A percentile compares a stretch with the other conserved stretches of the same genome.
Evolutionary conservation across 1,140 invertebrate genomes (phyloP).

Genomic region (Nymphalis io): DNA sequence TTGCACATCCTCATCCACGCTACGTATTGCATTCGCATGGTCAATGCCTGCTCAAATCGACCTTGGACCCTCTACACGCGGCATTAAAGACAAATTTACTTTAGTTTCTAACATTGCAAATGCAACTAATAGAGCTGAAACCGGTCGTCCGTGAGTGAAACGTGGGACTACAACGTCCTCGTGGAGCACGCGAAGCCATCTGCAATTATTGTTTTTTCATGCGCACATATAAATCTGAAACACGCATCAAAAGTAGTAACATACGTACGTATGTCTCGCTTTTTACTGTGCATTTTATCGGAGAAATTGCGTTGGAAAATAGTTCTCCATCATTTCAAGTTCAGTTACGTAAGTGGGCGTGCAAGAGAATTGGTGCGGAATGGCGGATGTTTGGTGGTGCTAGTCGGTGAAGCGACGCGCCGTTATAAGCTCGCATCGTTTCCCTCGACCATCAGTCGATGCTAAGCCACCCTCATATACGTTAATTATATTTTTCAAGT

Average conservation of each 20-base stretch:
- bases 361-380: conserved; percentile 80
- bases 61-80: conserved; percentile 50
- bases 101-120: conserved; percentile 32
- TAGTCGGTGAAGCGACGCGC: conserved; percentile 68
- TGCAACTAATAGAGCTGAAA: conserved; percentile 45
- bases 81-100: conserved; percentile 52
- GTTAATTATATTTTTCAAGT: conserved; percentile 63
- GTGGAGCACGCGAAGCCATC: conserved; percentile 57
- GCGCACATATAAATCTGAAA: conserved; percentile 47
- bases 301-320: conserved; percentile 81
- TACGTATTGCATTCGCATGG: conserved; percentile 31
- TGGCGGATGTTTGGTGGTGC: conserved; percentile 79
- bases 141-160: conserved; percentile 65
- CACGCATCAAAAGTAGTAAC: conserved; percentile 49
- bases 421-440: conserved; percentile 77
- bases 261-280: conserved; percentile 58
- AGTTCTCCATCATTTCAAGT: conserved; percentile 80
- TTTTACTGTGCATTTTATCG: conserved; percentile 79
- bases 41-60: conserved; percentile 37
- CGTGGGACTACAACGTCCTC: conserved; percentile 55
- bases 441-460: conserved; percentile 71
- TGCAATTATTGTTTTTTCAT: conserved; percentile 55
- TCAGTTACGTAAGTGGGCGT: conserved; percentile 81
- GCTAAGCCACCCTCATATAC: conserved; percentile 68
- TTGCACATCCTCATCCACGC: conserved; percentile 51